These are phyloP conservation scores for Botia kubotai DNA, from an alignment of 2,797 vertebrate genomes.

Conservation along the genomic window DNA sequence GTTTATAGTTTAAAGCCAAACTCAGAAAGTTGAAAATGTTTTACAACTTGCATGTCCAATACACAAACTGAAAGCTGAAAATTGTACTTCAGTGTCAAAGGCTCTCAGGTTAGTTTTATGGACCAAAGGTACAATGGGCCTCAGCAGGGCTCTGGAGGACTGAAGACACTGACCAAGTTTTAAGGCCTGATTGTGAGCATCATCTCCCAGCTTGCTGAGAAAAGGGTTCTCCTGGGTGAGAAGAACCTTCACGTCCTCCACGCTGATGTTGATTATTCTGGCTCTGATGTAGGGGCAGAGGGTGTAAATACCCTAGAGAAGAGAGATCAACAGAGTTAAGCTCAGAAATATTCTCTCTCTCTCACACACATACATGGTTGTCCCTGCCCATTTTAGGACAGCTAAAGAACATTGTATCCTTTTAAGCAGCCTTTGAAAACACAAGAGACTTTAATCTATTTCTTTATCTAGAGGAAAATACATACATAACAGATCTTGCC, in stretches of 20 bases:
- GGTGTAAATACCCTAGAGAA: constrained; percentile 91
- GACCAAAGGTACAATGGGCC: too few relatives aligned
- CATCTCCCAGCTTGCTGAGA: constrained; percentile 88
- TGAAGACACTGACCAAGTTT: constrained; percentile 80
- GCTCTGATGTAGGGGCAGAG: constrained; percentile 93
- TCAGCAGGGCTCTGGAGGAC: background rate
- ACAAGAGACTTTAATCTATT: background rate
- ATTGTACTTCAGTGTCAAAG: too few relatives aligned
- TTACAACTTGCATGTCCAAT: too few relatives aligned
- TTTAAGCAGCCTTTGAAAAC: background rate
- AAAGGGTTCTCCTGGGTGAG: constrained; percentile 98
- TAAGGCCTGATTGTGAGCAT: constrained; percentile 88
- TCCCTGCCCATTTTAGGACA: background rate
- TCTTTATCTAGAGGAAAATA: constrained; percentile 7
- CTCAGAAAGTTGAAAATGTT: too few relatives aligned
- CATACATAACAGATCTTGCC: constrained; percentile 17
- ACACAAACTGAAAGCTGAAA: too few relatives aligned
- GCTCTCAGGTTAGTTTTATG: too few relatives aligned
- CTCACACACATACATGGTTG: background rate
- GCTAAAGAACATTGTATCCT: too few relatives aligned
- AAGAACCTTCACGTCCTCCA: constrained; percentile 94
- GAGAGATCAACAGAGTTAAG: constrained; percentile 11
- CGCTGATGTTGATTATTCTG: constrained; percentile 86
- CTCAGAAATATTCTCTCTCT: background rate
- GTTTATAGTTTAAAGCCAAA: background rate